Base-by-base conservation (phyloP, 2,113 vertebrate genomes). In the Pygoscelis adeliae region DNA sequence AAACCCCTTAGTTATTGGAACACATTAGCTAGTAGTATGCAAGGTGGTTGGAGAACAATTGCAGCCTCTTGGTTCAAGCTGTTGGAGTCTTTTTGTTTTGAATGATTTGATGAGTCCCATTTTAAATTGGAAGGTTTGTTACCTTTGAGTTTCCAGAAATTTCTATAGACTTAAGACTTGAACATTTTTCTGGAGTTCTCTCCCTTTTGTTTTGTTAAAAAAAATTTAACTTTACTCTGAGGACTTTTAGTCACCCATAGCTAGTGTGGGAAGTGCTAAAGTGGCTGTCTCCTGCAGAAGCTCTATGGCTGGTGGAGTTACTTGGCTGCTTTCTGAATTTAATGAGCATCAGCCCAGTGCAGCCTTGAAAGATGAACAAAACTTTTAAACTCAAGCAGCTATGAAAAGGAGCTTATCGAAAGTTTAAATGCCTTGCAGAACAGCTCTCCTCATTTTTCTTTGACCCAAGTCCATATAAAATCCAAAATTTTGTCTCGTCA, bases 271-370 rank as follows among this genome's bases (percentile, higher is more conserved):
- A 96, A 85, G 90, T 89, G 77, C 71, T 94, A 66, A 91, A 94
- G 89, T 83, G 87, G 70, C 86, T 93, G 76, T 92, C 87, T 91
- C 62, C 58, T 93, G 38, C 65, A 80, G 82, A 80, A 92, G 62
- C 19, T n/a, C 44, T 42, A 7, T 72, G 89, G 91, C 84, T 95
- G 73, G 55, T 96, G 61, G 87, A 89, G 83, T 71, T 91, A 80
- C 70, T 94, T 94, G 94, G 74, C 93, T 80, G 84, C 83, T 85
- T 74, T 84, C 71, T 96, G 93, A 91, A 89, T 91, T 87, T 82
- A 77, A 72, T 91, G 81, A 94, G 61, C 80, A 85, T 76, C 85
- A 84, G 47, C 62, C 53, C 15, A 22, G 62, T 67, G 47, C 46
- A 87, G 87, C 53, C 87, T 91, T 80, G 58, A 80, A 91, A 95